Conservation (phyloP, 2,797 vertebrate genomes). For the Ambastaia sidthimunki region DNA sequence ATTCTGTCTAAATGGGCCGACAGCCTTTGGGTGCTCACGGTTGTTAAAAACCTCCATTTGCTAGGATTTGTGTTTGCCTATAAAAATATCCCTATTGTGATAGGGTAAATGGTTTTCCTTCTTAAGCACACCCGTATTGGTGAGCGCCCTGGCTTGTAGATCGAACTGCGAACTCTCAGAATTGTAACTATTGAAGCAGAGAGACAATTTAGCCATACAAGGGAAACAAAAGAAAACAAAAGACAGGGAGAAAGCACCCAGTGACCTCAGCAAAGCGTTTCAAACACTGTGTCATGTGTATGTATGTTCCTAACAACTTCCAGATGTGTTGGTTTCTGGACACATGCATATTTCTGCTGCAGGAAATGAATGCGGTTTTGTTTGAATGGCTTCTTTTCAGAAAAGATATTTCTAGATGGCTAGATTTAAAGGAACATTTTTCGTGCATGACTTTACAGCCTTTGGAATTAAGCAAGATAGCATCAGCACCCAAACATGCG, state of each 20-base stretch:
- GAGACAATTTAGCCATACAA: conserved; percentile 46
- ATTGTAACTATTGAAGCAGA: conserved; percentile 66
- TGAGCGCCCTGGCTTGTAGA: not conserved
- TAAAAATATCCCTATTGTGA: not conserved
- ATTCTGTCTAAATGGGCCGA: conserved; percentile 39
- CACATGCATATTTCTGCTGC: conserved; percentile 76
- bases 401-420: conserved; percentile 77
- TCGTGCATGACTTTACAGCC: conserved; percentile 36
- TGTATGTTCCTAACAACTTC: conserved; percentile 76
- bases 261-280: conserved; percentile 69
- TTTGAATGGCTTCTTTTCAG: conserved; percentile 75
- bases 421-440: conserved; percentile 69
- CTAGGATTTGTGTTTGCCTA: not conserved
- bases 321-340: conserved; percentile 79
- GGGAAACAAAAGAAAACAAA: conserved; percentile 56
- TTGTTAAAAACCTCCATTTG: not conserved
- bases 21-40: not conserved
- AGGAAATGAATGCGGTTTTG: conserved; percentile 77
- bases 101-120: not conserved
- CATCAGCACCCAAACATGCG: conserved; percentile 24
- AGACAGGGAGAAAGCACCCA: conserved; percentile 65
- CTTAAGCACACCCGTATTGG: not conserved
- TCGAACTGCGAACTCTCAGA: conserved; percentile 50
- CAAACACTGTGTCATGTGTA: conserved; percentile 74
- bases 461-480: not conserved